Percentiles rank a stretch among this genome's conserved stretches.
Evolutionary conservation across 1,140 invertebrate species (phyloP).

Genomic region (Scaptodrosophila lebanonensis): DNA sequence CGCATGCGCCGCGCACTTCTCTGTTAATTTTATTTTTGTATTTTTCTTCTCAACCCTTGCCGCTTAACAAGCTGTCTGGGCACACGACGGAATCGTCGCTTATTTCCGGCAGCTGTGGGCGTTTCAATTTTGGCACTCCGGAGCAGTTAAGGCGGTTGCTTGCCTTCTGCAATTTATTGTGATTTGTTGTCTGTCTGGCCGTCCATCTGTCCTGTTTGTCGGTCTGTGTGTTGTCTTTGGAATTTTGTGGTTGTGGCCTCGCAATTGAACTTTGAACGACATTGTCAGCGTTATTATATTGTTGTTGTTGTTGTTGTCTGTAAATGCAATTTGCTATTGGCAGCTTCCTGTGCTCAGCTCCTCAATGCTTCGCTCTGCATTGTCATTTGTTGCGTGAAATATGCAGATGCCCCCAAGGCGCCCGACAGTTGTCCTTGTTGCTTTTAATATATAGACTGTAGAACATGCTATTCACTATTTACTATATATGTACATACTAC

Average conservation of each 20-base stretch:
- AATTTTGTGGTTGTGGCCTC: constrained; percentile 21
- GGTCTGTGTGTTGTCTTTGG: constrained; percentile 8
- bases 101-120: constrained; percentile 73
- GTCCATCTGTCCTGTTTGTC: too few relatives aligned
- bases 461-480: not conserved
- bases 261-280: constrained; percentile 39
- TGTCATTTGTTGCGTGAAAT: constrained; percentile 6
- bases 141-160: constrained; percentile 1
- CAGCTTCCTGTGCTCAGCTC: not conserved
- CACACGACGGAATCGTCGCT: constrained; percentile 20
- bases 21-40: constrained; percentile 19
- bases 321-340: constrained; percentile 55
- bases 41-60: constrained; percentile 27
- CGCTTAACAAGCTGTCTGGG: too few relatives aligned
- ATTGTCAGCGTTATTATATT: constrained; percentile 2
- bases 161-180: not conserved
- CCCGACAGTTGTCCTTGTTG: constrained; percentile 18
- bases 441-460: constrained; percentile 53
- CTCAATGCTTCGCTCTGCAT: not conserved
- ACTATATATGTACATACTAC: constrained; percentile 4
- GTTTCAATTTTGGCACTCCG: constrained; percentile 54
- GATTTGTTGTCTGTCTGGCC: constrained; percentile 1
- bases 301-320: constrained; percentile 28
- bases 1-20: constrained; percentile 26
- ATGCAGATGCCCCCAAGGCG: too few relatives aligned